Evolutionary conservation across 2,888 invertebrate species (phyloP), one percentile per base, ranked within the genome.

Genomic region (Gari tellinella): DNA sequence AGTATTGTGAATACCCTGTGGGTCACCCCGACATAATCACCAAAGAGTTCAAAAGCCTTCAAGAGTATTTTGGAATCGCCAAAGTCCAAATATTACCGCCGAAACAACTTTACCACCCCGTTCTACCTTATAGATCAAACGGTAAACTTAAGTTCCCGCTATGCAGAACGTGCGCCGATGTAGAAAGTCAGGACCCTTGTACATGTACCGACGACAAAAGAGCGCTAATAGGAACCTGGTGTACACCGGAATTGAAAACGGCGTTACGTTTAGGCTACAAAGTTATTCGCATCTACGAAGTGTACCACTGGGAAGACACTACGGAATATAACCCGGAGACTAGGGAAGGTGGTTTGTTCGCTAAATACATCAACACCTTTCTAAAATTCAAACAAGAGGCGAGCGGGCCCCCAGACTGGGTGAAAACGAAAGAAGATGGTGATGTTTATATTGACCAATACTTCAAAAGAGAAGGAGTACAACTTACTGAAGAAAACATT

Each of bases 61-160:
- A 12, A 7, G 12, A 40, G 10, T 69, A 69, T 40, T 63, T 69
- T 21, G 69, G 63, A 12, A 52, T 69, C 0, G 68, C 84, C 17
- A 69, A 84, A 46, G 31, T 58, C 17, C 43, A 46, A 23, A 46
- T 63, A 1, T 46, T 63, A 17, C 52, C 87, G 1, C 86, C 86
- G 4, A 26, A 61, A 31, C 37, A 58, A 0, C 53, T 88, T 7
- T 89, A 85, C 88, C 0, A 58, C 89, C 19, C 89, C 88, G 86
- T 89, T 0, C 63, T 90, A 14, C 90, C 90, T 0, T 57, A 72
- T 1, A 77, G 79, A 64, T 80, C 85, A 48, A 76, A 86, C 40
- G 75, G 74, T 0, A 86, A 88, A 61, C 60, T 92, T 25, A 81
- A 89, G 70, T 92, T 92, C 80, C 77, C 84, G 0, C 65, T 92